phyloP scores from a whole-genome alignment of 2,797 vertebrate species.

The Cryptoprocta ferox region DNA sequence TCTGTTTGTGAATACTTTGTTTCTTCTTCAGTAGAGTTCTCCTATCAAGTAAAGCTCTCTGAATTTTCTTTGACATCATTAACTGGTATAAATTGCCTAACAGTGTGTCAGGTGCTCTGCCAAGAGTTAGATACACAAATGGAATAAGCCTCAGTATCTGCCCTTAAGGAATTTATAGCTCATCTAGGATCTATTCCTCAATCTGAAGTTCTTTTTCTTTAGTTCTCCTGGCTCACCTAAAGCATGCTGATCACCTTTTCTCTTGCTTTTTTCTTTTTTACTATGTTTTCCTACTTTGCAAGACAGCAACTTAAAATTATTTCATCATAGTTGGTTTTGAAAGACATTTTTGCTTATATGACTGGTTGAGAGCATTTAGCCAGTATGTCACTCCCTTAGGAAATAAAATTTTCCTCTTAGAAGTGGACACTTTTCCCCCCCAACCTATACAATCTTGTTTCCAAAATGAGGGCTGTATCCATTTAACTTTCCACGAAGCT shows the following conservation, averaged over 20 bases:
- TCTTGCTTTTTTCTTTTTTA: background rate
- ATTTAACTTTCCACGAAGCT: conserved; percentile 7
- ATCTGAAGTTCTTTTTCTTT: background rate
- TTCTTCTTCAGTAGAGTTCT: background rate
- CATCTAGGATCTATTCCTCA: background rate
- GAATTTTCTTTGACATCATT: background rate
- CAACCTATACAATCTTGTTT: background rate
- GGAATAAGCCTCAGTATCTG: background rate
- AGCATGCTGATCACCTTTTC: background rate
- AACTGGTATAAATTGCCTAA: background rate
- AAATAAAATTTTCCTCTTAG: conserved; percentile 16
- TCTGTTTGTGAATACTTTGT: background rate
- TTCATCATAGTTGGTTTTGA: background rate
- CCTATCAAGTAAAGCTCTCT: background rate
- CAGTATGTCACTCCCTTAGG: background rate
- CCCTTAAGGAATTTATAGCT: background rate
- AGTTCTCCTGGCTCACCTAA: background rate
- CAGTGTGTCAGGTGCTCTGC: background rate
- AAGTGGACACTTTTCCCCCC: background rate
- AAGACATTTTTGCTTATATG: conserved; percentile 18
- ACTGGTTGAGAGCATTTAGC: background rate
- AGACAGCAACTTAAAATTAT: background rate
- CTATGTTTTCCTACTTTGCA: background rate
- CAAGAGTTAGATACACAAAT: background rate
- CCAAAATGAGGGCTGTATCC: background rate